phyloP scores from a whole-genome alignment of 2,888 invertebrate genomes.

The Ephialtes manifestator region DNA sequence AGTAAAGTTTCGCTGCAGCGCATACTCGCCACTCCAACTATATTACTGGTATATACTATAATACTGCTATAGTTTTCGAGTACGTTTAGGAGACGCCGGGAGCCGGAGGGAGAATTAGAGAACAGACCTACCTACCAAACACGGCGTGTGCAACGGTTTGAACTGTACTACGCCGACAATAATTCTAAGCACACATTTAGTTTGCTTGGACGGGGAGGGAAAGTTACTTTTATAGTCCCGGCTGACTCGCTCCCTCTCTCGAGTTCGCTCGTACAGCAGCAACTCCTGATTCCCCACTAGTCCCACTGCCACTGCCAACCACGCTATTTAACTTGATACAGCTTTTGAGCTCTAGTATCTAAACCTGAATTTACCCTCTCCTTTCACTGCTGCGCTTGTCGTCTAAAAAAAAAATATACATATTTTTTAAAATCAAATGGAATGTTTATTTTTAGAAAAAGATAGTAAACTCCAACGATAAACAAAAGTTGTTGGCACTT shows the following conservation, averaged over 20 bases:
- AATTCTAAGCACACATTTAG: slow-evolving; percentile 59
- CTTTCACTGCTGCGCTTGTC: background rate
- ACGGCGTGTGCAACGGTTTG: slow-evolving; percentile 37
- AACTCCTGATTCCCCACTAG: slow-evolving; percentile 18
- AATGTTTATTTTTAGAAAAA: too few species aligned
- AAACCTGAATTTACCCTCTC: background rate
- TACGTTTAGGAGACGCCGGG: background rate
- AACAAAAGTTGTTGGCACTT: too few species aligned
- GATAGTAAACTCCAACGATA: too few species aligned
- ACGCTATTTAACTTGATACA: slow-evolving; percentile 35
- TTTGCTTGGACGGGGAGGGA: slow-evolving; percentile 31
- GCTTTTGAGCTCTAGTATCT: background rate
- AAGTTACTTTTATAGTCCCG: slow-evolving; percentile 51
- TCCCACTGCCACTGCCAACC: background rate
- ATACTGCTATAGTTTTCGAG: slow-evolving; percentile 7
- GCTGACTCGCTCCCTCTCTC: slow-evolving; percentile 5
- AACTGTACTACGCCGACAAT: slow-evolving; percentile 51
- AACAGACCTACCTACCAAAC: slow-evolving; percentile 37
- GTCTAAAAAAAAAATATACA: background rate
- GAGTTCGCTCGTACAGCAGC: background rate
- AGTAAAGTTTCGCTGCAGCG: slow-evolving; percentile 52
- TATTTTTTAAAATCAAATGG: background rate
- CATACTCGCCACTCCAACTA: slow-evolving; percentile 31
- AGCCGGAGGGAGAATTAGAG: slow-evolving; percentile 31
- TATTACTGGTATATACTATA: slow-evolving; percentile 27